Conservation (phyloP, 2,113 vertebrate genomes). For the Balaenoptera acutorostrata region DNA sequence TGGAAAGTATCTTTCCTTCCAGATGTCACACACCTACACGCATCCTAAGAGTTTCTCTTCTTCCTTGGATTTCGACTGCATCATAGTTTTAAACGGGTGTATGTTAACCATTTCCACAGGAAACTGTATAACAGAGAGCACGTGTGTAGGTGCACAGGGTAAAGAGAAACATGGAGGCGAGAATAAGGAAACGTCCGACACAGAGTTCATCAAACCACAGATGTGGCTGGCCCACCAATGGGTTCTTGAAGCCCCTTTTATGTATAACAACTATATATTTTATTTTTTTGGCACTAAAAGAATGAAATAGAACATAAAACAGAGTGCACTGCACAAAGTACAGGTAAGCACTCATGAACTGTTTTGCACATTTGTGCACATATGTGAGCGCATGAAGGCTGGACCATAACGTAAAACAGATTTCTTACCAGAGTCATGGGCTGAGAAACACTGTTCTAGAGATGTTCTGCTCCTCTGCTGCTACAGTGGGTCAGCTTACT, state of each 20-base stretch:
- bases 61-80: not conserved
- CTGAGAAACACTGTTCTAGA: not conserved
- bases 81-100: not conserved
- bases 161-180: not conserved
- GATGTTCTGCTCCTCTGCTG: not conserved
- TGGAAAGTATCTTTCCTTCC: not conserved
- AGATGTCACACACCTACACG: not conserved
- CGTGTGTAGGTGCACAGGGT: not conserved
- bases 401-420: not conserved
- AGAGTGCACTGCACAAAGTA: not conserved
- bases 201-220: not conserved
- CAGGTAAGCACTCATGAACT: not conserved
- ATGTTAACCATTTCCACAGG: not conserved
- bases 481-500: not conserved
- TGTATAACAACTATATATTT: not conserved
- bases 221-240: not conserved
- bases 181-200: not conserved
- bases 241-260: not conserved
- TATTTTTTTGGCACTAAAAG: not conserved
- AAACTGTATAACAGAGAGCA: not conserved
- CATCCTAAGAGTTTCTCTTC: not conserved
- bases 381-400: not conserved
- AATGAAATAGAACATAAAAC: not conserved
- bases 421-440: not conserved
- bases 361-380: not conserved